Percentiles rank a stretch among this genome's conserved stretches.
These are phyloP conservation scores for Brachypteracias leptosomus DNA, from an alignment of 2,113 vertebrate species.

Conservation along the genomic window DNA sequence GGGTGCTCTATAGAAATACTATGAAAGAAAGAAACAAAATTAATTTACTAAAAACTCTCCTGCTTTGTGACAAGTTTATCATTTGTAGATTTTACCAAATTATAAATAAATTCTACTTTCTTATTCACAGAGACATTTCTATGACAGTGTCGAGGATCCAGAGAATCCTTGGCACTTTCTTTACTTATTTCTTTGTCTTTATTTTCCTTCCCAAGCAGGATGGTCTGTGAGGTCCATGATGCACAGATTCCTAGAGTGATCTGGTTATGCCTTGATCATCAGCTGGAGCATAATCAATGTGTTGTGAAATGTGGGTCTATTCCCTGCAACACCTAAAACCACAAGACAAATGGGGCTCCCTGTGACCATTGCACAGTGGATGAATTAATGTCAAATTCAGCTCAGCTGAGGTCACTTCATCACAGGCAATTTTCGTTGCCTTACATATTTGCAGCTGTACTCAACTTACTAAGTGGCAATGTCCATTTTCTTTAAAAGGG, in stretches of 20 bases:
- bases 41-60: not conserved
- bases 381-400: not conserved
- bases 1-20: not conserved
- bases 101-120: not conserved
- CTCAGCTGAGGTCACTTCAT: not conserved
- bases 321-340: not conserved
- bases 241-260: not conserved
- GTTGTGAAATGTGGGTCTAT: not conserved
- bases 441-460: not conserved
- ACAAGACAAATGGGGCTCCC: not conserved
- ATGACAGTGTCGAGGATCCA: not conserved
- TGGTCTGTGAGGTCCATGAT: not conserved
- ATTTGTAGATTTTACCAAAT: not conserved
- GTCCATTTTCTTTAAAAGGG: not conserved
- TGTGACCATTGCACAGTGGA: not conserved
- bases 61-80: not conserved
- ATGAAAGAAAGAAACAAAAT: not conserved
- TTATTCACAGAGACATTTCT: not conserved
- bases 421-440: not conserved
- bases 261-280: not conserved
- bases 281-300: accelerated
- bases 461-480: not conserved
- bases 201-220: not conserved
- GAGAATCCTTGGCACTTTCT: not conserved
- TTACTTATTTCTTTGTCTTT: not conserved